Conservation (phyloP, 2,113 vertebrate genomes). For the Pelmatolapia mariae region DNA sequence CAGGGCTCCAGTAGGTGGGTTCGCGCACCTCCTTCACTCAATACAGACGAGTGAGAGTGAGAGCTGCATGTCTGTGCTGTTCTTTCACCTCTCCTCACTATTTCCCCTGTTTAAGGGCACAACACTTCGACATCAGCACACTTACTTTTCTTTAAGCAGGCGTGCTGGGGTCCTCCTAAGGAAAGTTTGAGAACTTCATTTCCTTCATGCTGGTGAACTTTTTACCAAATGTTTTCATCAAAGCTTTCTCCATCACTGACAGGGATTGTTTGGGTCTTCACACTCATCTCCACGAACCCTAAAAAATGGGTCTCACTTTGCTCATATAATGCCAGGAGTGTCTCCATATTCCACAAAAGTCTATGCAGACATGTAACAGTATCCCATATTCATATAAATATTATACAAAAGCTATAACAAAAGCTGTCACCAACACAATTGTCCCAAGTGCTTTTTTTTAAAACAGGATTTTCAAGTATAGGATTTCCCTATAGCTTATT, state of each 20-base stretch:
- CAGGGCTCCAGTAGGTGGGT: no score
- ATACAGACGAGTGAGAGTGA: no score
- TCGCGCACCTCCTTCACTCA: no score
- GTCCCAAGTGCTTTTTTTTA: neutral
- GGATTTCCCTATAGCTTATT: neutral
- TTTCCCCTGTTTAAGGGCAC: no score
- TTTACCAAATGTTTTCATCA: neutral
- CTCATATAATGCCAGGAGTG: neutral
- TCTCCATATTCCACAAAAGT: neutral
- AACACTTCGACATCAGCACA: no score
- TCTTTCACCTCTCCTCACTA: no score
- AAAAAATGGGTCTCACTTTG: neutral
- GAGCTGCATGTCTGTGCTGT: no score
- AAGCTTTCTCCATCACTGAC: neutral
- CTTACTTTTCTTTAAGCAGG: neutral
- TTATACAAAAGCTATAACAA: neutral
- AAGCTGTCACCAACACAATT: neutral
- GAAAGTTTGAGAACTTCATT: neutral
- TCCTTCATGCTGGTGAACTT: neutral
- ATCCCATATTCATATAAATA: fast-evolving
- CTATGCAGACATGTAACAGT: neutral
- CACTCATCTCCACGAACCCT: neutral
- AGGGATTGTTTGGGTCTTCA: neutral
- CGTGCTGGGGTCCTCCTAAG: fast-evolving
- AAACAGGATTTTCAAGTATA: neutral